A percentile compares a stretch with the other conserved stretches of the same genome.
These are phyloP conservation scores for Pachliopta kotzebuea DNA, from an alignment of 2,888 invertebrate genomes.

Conservation along the genomic window DNA sequence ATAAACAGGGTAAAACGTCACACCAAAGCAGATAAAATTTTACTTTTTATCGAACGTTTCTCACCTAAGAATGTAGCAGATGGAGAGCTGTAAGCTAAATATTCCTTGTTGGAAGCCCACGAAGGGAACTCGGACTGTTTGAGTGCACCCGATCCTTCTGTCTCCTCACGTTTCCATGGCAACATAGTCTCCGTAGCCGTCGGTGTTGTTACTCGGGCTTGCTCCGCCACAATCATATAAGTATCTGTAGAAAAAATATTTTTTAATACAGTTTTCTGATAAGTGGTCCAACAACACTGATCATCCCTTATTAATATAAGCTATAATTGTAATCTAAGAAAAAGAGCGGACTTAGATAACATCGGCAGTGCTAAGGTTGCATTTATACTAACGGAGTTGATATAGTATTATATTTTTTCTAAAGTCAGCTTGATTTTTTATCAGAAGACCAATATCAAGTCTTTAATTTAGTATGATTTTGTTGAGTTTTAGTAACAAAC, in stretches of 20 bases:
- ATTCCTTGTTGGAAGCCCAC: conserved; percentile 97
- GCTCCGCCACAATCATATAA: conserved; percentile 80
- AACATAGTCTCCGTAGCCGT: conserved; percentile 94
- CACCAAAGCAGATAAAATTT: too few species aligned
- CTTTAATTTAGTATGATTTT: too few species aligned
- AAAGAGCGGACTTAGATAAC: too few species aligned
- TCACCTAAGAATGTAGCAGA: conserved; percentile 95
- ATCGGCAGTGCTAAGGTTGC: too few species aligned
- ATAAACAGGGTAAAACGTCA: too few species aligned
- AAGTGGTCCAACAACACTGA: too few species aligned
- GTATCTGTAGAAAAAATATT: conserved; percentile 48
- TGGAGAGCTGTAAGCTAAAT: conserved; percentile 94
- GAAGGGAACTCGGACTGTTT: conserved; percentile 95
- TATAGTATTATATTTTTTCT: too few species aligned
- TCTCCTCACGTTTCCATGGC: conserved; percentile 95
- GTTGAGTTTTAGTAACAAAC: too few species aligned
- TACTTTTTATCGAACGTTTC: conserved; percentile 20
- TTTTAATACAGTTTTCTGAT: neutral
- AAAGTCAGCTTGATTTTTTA: too few species aligned
- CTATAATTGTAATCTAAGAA: too few species aligned
- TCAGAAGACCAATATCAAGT: too few species aligned
- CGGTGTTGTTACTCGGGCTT: conserved; percentile 89
- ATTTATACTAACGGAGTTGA: too few species aligned
- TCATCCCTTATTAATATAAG: neutral
- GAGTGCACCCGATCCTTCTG: conserved; percentile 84